These are phyloP conservation scores for Gavialis gangeticus DNA, from an alignment of 2,113 vertebrate genomes.

Conservation along the genomic window DNA sequence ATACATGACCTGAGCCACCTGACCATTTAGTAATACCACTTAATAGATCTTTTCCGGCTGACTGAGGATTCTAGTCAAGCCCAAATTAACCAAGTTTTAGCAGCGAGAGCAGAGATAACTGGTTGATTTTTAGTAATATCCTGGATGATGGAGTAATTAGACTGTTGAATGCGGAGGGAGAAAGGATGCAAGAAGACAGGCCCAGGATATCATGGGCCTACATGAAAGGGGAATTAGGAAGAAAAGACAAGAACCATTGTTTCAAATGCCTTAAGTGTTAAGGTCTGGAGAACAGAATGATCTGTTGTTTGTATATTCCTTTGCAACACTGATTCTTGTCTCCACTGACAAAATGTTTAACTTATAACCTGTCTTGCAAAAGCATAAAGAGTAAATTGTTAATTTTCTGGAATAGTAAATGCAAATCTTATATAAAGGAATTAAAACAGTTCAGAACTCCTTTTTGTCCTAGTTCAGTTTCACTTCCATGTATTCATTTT, in stretches of 20 bases:
- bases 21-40: neutral
- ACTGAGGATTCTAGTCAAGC: neutral
- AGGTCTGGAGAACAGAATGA: neutral
- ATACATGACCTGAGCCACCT: neutral
- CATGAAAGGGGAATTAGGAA: neutral
- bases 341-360: neutral
- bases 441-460: neutral
- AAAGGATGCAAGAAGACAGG: no score
- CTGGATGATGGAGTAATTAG: neutral
- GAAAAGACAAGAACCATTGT: neutral
- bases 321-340: neutral
- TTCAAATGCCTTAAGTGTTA: neutral
- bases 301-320: neutral
- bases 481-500: neutral
- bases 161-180: neutral
- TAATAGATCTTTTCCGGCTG: neutral
- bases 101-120: neutral
- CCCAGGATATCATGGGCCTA: no score
- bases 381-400: neutral
- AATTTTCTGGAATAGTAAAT: conserved; percentile 9
- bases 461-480: neutral
- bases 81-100: neutral
- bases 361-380: neutral
- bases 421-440: neutral
- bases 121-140: neutral